Conservation (phyloP, 2,888 invertebrate species). For the Sarcophaga caerulescens region DNA sequence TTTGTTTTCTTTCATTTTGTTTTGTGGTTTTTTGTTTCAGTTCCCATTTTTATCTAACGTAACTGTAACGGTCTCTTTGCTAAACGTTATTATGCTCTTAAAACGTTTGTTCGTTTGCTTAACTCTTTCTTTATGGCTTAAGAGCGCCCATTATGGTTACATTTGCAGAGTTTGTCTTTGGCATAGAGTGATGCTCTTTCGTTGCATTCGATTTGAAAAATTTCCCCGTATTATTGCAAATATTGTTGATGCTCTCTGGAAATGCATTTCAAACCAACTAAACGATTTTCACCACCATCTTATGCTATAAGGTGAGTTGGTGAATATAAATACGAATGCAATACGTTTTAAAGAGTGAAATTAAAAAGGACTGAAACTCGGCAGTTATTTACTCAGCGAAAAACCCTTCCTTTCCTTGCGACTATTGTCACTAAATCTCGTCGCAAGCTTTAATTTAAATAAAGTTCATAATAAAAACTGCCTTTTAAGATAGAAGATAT, state of each 20-base stretch:
- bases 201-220: too few species aligned
- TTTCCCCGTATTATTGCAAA: background rate
- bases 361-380: too few species aligned
- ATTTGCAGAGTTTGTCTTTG: too few species aligned
- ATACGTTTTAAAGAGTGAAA: background rate
- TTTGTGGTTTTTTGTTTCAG: background rate
- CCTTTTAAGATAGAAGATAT: too few species aligned
- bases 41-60: background rate
- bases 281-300: background rate
- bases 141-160: background rate
- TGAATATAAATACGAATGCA: background rate
- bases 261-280: background rate
- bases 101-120: background rate
- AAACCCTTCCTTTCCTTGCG: background rate
- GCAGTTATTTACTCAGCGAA: too few species aligned
- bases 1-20: conserved; percentile 12
- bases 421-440: background rate
- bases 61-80: background rate
- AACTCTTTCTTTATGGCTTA: background rate
- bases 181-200: too few species aligned
- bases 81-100: background rate
- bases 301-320: background rate
- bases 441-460: too few species aligned
- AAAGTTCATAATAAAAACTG: too few species aligned
- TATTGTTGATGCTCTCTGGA: background rate